phyloP scores from a whole-genome alignment of 1,140 invertebrate genomes.

The Ylistrum balloti region DNA sequence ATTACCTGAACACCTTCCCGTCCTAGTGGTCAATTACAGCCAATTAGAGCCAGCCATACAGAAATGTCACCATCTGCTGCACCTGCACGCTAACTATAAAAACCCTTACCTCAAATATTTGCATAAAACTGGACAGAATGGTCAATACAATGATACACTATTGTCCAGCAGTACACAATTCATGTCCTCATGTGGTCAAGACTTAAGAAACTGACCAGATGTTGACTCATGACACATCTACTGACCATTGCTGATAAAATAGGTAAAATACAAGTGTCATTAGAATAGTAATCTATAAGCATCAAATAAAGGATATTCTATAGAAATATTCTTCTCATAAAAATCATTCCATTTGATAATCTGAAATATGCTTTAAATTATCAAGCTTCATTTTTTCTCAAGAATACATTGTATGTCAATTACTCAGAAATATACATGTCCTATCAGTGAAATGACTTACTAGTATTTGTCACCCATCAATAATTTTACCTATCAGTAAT shows the following conservation, averaged over 20 bases:
- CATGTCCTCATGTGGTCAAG: background rate
- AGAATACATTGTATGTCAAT: no score
- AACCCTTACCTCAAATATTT: background rate
- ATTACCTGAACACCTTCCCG: background rate
- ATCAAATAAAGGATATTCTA: background rate
- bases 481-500: no score
- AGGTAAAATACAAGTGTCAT: background rate
- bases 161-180: background rate
- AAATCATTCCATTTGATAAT: background rate
- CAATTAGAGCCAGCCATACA: background rate
- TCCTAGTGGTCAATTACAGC: background rate
- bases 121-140: background rate
- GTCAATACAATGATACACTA: background rate
- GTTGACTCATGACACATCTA: background rate
- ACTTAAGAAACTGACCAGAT: background rate
- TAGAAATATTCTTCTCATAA: background rate
- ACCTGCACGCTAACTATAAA: slow-evolving; percentile 10
- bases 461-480: background rate
- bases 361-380: no score
- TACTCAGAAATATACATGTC: no score
- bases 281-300: background rate
- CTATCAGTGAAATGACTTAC: background rate
- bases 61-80: background rate
- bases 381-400: no score
- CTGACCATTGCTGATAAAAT: background rate